phyloP scores from a whole-genome alignment of 2,113 vertebrate species.

The Delphinapterus leucas region DNA sequence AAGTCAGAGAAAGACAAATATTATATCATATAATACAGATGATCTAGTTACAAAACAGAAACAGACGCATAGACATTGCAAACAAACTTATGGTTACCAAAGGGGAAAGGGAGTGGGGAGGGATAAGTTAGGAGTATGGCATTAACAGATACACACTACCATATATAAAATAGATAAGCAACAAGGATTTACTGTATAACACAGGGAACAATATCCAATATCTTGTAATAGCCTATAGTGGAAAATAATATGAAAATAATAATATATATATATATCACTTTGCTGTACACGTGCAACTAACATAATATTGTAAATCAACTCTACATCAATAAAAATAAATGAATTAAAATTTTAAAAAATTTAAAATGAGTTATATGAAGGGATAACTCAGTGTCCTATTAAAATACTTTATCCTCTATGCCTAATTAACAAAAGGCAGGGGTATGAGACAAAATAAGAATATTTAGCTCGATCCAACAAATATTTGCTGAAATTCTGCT shows the following conservation, averaged over 20 bases:
- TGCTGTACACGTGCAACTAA: neutral
- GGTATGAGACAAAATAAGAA: neutral
- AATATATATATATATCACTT: neutral
- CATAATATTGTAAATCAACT: neutral
- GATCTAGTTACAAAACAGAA: neutral
- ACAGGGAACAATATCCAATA: neutral
- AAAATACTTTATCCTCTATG: neutral
- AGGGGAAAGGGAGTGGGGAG: neutral
- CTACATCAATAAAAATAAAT: neutral
- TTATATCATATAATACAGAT: neutral
- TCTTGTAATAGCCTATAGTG: neutral
- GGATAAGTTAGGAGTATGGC: neutral
- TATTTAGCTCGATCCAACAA: neutral
- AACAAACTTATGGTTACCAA: neutral
- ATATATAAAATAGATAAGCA: neutral
- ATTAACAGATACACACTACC: neutral
- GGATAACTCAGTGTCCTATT: neutral
- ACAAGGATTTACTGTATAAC: neutral
- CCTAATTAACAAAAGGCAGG: neutral
- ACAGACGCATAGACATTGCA: neutral
- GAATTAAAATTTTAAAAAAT: neutral
- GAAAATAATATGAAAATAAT: neutral
- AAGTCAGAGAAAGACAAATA: neutral
- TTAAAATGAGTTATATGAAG: neutral
- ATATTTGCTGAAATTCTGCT: neutral